Evolutionary conservation across 2,888 invertebrate species (phyloP).

Genomic region (Micoletzkya japonica): DNA sequence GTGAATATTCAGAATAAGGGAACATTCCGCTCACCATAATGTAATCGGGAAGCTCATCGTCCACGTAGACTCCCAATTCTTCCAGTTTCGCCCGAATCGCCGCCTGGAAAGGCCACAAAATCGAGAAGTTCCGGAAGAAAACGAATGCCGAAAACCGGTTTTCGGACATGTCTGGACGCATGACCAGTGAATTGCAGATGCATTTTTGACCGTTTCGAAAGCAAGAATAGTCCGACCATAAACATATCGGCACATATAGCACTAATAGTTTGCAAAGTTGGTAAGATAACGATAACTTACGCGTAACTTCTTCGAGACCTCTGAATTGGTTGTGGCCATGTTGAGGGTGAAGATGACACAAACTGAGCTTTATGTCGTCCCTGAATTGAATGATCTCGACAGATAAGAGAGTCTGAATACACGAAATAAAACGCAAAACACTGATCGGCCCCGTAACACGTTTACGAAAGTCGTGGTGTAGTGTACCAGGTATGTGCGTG

Average conservation of each 20-base stretch:
- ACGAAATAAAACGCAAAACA: not conserved
- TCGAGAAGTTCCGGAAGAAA: not conserved
- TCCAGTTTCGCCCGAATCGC: constrained; percentile 93
- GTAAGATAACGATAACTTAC: constrained; percentile 25
- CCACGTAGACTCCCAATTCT: constrained; percentile 90
- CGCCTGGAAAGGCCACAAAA: constrained; percentile 71
- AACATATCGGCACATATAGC: not conserved
- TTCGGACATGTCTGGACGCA: not conserved
- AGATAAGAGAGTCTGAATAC: not conserved
- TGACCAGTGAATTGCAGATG: not conserved
- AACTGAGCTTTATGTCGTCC: not conserved
- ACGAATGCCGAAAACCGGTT: constrained; percentile 17
- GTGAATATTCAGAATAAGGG: not conserved
- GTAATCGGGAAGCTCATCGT: constrained; percentile 96
- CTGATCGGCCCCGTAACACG: not conserved
- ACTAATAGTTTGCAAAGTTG: too few relatives aligned
- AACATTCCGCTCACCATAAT: constrained; percentile 80
- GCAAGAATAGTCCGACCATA: not conserved
- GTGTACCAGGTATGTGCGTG: not conserved
- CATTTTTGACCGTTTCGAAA: not conserved
- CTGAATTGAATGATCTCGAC: not conserved
- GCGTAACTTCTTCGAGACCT: constrained; percentile 37
- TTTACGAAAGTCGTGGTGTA: not conserved
- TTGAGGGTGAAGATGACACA: too few relatives aligned
- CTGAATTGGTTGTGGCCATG: constrained; percentile 20